A percentile compares a stretch with the other conserved stretches of the same genome.
Conservation (phyloP, 2,888 invertebrate species). For the Mycalesis mineus region DNA sequence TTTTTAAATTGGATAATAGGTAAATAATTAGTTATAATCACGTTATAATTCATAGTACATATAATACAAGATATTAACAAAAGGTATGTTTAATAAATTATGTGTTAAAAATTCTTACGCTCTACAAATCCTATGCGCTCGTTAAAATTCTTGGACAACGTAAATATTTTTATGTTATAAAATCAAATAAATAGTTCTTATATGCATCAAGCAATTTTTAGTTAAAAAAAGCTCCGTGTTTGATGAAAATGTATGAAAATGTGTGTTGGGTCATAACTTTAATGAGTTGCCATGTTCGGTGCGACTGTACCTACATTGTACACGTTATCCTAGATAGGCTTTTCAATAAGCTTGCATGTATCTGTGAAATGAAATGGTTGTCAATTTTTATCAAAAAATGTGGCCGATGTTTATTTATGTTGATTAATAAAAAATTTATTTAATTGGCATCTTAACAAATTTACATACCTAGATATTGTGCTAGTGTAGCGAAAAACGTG, state of each 20-base stretch:
- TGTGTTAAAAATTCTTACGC: not conserved
- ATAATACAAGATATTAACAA: too few relatives aligned
- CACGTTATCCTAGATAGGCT: not conserved
- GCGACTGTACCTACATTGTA: not conserved
- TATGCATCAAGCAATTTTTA: not conserved
- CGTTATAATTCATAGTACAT: too few relatives aligned
- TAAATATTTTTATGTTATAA: too few relatives aligned
- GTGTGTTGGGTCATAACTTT: not conserved
- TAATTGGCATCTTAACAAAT: too few relatives aligned
- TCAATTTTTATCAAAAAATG: not conserved
- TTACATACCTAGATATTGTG: too few relatives aligned
- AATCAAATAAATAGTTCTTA: too few relatives aligned
- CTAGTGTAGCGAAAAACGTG: too few relatives aligned
- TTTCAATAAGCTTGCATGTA: not conserved
- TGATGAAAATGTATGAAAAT: not conserved
- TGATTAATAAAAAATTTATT: too few relatives aligned
- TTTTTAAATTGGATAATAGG: too few relatives aligned
- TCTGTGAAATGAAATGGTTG: not conserved
- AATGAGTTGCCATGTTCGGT: not conserved
- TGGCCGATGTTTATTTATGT: not conserved
- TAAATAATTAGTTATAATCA: too few relatives aligned
- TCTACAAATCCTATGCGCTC: not conserved
- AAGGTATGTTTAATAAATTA: not conserved
- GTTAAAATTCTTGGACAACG: not conserved
- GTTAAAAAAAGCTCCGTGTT: not conserved